These are phyloP conservation scores for Camptogramma bilineatum DNA, from an alignment of 2,888 invertebrate genomes.

Conservation along the genomic window DNA sequence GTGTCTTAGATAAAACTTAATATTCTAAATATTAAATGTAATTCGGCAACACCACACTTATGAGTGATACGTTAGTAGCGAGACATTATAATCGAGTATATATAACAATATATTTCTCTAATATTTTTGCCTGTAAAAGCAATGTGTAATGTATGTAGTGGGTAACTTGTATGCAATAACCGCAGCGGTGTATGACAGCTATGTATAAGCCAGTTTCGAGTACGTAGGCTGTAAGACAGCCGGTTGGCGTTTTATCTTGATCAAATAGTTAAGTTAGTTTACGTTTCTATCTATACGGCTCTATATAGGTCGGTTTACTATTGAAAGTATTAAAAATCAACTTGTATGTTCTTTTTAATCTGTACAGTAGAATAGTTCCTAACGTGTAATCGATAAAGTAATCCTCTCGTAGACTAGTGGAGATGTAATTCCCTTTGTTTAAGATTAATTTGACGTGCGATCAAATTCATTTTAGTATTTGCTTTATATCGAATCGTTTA, in stretches of 20 bases:
- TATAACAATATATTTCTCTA: conserved; percentile 72
- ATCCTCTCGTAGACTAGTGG: conserved; percentile 72
- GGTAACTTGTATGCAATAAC: conserved; percentile 53
- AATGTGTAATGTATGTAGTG: conserved; percentile 67
- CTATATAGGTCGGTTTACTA: conserved; percentile 50
- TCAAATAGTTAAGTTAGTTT: conserved; percentile 49
- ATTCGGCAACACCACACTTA: conserved; percentile 81
- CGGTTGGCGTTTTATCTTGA: conserved; percentile 52
- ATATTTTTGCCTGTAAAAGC: conserved; percentile 73
- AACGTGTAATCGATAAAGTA: conserved; percentile 81
- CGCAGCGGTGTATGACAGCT: conserved; percentile 62
- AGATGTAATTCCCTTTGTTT: conserved; percentile 56
- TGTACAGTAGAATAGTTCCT: conserved; percentile 85
- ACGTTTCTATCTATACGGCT: conserved; percentile 41
- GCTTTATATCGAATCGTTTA: conserved; percentile 56
- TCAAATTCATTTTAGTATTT: conserved; percentile 65
- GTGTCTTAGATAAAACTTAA: conserved; percentile 82
- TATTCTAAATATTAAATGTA: conserved; percentile 79
- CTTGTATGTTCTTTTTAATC: conserved; percentile 70
- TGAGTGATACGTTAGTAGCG: conserved; percentile 78
- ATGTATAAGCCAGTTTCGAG: conserved; percentile 46
- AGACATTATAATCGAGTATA: conserved; percentile 57
- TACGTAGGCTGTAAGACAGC: conserved; percentile 68
- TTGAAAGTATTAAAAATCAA: conserved; percentile 62
- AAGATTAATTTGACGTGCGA: conserved; percentile 50